Evolutionary conservation across 2,888 invertebrate genomes (phyloP), one percentile per base, ranked within the genome.

Genomic region (Heliothis peltigera): DNA sequence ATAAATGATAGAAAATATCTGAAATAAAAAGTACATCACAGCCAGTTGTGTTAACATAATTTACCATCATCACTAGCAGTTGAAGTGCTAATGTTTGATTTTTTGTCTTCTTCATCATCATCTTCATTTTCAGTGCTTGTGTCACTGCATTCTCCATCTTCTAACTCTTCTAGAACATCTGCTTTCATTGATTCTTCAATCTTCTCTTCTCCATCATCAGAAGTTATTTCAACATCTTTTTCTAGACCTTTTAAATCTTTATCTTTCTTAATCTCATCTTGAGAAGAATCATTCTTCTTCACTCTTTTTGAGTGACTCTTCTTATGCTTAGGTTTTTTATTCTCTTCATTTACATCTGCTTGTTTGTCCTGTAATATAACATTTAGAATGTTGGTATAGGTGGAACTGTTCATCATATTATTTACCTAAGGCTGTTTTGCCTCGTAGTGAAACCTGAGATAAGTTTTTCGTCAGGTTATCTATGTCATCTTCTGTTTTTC

Each of bases 141-240:
- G 48, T 95, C 95, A 76, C 96, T 96, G 88, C 96, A 97, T 93
- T 97, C 97, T 15, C 97, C 97, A 87, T 97, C 96, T 92, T 97
- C 97, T 53, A 95, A 60, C 55, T 76, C 89, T 96, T 71, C 56
- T 67, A 64, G 73, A 47, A 82, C 83, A 65, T 25, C 63, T 19
- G 58, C 58, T 56, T 64, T 60, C 43, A 52, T 62, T 39, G 46
- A 19, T 39, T 68, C 63, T 62, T 54, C 52, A 32, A 55, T 65
- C 17, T 69, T 48, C 58, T 69, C 58, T 19, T 64, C 22, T 39
- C 65, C 55, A 1, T 70, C 35, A 19, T 52, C 48, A 47, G 47
- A n/a, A 28, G n/a, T 18, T 35, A 19, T 19, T 15, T 12, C n/a
- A 18, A 60, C 57, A 47, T 52, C 53, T 39, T 21, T 63, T 15